phyloP scores from a whole-genome alignment of 2,888 invertebrate species.

The Pollenia griseotomentosa region DNA sequence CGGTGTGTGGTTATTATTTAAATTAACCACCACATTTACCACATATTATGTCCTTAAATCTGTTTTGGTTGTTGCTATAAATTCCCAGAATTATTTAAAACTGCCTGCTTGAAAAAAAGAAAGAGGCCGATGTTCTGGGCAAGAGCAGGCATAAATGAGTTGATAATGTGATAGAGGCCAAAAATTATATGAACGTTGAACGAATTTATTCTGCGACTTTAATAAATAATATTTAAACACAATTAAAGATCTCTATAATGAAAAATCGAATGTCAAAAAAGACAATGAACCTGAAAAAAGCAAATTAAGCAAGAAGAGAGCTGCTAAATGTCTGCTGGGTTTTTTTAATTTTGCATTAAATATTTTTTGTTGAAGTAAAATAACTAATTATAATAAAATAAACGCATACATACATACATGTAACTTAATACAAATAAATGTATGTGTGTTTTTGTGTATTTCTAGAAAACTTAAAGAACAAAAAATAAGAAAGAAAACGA shows the following conservation, averaged over 20 bases:
- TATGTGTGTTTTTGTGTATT: neutral
- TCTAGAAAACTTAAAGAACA: neutral
- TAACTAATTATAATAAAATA: conserved; percentile 36
- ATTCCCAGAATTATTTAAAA: conserved; percentile 22
- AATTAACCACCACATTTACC: conserved; percentile 4
- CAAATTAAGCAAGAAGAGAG: neutral
- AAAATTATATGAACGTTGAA: conserved; percentile 34
- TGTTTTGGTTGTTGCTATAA: neutral
- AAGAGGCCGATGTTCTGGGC: neutral
- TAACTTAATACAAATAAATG: neutral
- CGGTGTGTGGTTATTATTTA: neutral
- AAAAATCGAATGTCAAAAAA: neutral
- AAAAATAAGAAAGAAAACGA: conserved; percentile 5
- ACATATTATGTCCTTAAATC: conserved; percentile 18
- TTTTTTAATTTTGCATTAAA: conserved; percentile 30
- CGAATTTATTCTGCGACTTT: too few species aligned
- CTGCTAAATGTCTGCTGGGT: conserved; percentile 14
- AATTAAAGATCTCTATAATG: neutral
- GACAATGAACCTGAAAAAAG: neutral
- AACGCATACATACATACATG: neutral
- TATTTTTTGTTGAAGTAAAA: conserved; percentile 13
- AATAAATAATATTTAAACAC: too few species aligned
- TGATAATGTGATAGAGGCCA: conserved; percentile 50
- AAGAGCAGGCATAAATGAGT: conserved; percentile 28
- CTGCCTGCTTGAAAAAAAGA: conserved; percentile 4